Evolutionary conservation across 35 echinoderm and acorn worm species (phyloP).

Genomic region (Diadema setosum): DNA sequence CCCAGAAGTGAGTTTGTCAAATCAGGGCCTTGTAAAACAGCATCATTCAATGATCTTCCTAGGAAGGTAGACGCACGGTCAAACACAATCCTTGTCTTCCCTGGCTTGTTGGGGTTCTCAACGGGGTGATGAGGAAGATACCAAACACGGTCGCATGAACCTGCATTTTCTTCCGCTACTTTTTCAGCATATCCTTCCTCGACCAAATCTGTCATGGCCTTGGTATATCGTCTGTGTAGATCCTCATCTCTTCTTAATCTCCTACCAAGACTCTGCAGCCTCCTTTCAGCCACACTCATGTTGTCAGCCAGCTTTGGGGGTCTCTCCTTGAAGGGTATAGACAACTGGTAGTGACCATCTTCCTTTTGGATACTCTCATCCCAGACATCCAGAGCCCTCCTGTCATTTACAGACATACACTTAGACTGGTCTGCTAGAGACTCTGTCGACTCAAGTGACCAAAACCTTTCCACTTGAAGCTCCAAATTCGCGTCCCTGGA

Average conservation of each 20-base stretch:
- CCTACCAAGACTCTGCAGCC: not conserved
- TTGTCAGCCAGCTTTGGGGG: not conserved
- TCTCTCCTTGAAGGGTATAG: not conserved
- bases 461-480: conserved; percentile 15
- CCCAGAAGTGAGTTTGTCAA: conserved; percentile 23
- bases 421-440: not conserved
- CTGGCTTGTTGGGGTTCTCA: conserved; percentile 30
- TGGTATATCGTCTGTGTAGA: not conserved
- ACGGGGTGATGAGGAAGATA: conserved; percentile 52
- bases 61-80: not conserved
- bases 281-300: not conserved
- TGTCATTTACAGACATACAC: not conserved
- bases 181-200: conserved; percentile 17
- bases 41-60: conserved; percentile 1
- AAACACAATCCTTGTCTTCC: not conserved
- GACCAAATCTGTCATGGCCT: not conserved
- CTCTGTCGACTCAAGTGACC: not conserved
- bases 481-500: not conserved
- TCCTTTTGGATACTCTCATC: not conserved
- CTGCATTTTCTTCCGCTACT: not conserved
- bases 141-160: not conserved
- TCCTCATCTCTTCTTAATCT: not conserved
- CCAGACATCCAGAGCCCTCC: not conserved
- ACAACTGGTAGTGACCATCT: conserved; percentile 20
- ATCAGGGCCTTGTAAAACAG: conserved; percentile 17